These are phyloP conservation scores for Magallana angulata DNA, from an alignment of 1,140 invertebrate genomes.

Conservation along the genomic window DNA sequence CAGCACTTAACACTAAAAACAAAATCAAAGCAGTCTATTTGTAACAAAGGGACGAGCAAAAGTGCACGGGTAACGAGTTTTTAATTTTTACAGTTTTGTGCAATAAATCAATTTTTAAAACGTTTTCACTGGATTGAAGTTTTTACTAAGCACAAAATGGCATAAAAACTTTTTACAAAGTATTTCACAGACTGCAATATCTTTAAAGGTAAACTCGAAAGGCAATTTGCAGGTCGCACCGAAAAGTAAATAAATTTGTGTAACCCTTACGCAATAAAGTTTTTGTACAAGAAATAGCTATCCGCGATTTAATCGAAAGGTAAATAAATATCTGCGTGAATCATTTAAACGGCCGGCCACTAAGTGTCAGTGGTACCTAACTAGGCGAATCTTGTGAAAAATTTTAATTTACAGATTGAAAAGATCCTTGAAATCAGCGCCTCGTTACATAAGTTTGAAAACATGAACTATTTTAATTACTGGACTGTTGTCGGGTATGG, in stretches of 20 bases:
- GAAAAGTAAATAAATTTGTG: constrained; percentile 36
- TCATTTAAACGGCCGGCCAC: constrained; percentile 4
- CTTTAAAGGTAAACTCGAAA: constrained; percentile 30
- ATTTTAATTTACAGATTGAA: constrained; percentile 25
- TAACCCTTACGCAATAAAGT: constrained; percentile 24
- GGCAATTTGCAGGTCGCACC: constrained; percentile 20
- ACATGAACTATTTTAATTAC: neutral
- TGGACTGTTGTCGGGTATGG: neutral
- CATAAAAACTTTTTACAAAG: neutral
- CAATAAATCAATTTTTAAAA: constrained; percentile 21
- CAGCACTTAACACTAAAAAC: neutral
- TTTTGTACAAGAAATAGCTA: constrained; percentile 34
- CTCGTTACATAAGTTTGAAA: constrained; percentile 9
- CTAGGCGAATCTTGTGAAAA: neutral
- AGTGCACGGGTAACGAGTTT: neutral
- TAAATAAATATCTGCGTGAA: constrained; percentile 32
- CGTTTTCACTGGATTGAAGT: neutral
- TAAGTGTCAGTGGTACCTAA: neutral
- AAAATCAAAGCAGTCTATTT: constrained; percentile 13
- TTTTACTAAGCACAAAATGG: neutral
- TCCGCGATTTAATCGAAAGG: constrained; percentile 15
- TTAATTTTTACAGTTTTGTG: constrained; percentile 15
- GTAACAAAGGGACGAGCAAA: neutral
- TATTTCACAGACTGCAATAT: neutral
- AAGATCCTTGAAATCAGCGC: neutral